phyloP scores from a whole-genome alignment of 2,888 invertebrate genomes.

The Auanema freiburgensis region DNA sequence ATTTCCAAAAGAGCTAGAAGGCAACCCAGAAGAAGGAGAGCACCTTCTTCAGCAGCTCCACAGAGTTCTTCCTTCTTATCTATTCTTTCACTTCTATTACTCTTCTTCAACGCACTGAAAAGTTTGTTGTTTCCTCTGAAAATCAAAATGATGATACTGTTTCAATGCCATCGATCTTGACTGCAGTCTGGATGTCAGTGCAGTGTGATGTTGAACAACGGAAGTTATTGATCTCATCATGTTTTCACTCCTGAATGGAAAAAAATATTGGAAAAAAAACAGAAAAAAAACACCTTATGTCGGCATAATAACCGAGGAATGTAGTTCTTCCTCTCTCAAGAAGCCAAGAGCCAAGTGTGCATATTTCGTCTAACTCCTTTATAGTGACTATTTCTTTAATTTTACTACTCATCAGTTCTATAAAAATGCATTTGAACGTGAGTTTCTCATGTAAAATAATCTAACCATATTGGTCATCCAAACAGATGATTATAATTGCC shows the following conservation, averaged over 20 bases:
- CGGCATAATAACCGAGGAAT: slow-evolving; percentile 40
- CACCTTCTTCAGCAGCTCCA: slow-evolving; percentile 28
- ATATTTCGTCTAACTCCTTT: slow-evolving; percentile 28
- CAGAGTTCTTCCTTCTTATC: slow-evolving; percentile 19
- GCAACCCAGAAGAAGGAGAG: slow-evolving; percentile 31
- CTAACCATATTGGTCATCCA: slow-evolving; percentile 24
- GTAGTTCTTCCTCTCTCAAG: slow-evolving; percentile 32
- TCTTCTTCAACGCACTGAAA: slow-evolving; percentile 11
- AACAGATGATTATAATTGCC: slow-evolving; percentile 24
- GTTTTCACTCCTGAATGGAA: slow-evolving; percentile 25
- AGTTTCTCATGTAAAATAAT: slow-evolving; percentile 1
- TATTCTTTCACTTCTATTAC: not conserved
- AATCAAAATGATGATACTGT: slow-evolving; percentile 7
- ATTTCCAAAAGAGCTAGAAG: slow-evolving; percentile 34
- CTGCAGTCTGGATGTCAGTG: not conserved
- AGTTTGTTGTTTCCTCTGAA: not conserved
- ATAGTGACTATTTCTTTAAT: slow-evolving; percentile 27
- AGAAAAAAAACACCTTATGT: slow-evolving; percentile 28
- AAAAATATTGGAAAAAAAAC: not conserved
- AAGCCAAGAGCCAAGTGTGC: slow-evolving; percentile 46
- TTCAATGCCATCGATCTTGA: not conserved
- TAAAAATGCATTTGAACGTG: not conserved
- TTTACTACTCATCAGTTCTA: slow-evolving; percentile 24
- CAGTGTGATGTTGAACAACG: slow-evolving; percentile 27
- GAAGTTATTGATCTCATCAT: slow-evolving; percentile 32